phyloP scores from a whole-genome alignment of 1,140 invertebrate genomes.

The Melipona quadrifasciata region DNA sequence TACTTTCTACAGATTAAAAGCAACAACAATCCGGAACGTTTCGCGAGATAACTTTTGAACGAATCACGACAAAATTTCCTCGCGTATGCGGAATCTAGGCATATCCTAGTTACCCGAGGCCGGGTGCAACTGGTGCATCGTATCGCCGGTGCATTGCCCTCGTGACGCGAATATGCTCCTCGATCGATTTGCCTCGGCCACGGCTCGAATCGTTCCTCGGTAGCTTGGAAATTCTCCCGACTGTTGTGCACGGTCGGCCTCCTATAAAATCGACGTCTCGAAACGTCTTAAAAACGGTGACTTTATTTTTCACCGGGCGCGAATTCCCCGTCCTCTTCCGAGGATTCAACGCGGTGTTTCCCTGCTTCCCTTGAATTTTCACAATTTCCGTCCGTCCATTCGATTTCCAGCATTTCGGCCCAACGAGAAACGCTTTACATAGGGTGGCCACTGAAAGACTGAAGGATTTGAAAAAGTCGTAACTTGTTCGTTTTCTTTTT shows the following conservation, averaged over 20 bases:
- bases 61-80: background rate
- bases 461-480: too few species aligned
- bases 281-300: background rate
- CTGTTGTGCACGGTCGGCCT: background rate
- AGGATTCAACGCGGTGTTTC: background rate
- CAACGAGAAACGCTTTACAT: too few species aligned
- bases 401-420: too few species aligned
- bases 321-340: background rate
- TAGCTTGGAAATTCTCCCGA: conserved; percentile 34
- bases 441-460: too few species aligned
- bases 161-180: conserved; percentile 62
- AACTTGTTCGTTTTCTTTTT: too few species aligned
- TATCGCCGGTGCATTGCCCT: conserved; percentile 66
- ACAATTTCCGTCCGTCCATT: too few species aligned
- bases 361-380: too few species aligned
- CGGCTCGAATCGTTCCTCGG: conserved; percentile 40
- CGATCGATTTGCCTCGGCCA: conserved; percentile 60
- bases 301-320: background rate
- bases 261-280: conserved; percentile 6
- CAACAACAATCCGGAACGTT: background rate
- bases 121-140: conserved; percentile 64
- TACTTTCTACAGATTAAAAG: too few species aligned
- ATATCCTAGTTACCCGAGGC: conserved; percentile 53
- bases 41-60: background rate
- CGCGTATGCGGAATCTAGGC: conserved; percentile 25